Base-by-base conservation (phyloP, 1,140 invertebrate genomes). In the Daktulosphaira vitifoliae region DNA sequence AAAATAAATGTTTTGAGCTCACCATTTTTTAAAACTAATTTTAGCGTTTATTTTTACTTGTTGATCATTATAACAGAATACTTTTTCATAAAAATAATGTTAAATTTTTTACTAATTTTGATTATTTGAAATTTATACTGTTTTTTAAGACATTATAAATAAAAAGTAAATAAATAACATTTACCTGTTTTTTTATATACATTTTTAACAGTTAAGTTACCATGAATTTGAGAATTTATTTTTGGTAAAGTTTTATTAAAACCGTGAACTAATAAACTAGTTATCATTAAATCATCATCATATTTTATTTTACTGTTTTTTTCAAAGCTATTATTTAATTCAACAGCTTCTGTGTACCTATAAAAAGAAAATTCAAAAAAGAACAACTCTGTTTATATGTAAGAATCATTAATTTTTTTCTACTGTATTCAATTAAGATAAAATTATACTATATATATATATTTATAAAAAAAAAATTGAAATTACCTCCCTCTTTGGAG, bases 401-500 rank as follows among this genome's bases (percentile, higher is more conserved):
- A n/a, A n/a, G n/a, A n/a, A n/a, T n/a, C n/a, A n/a, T n/a, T n/a
- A n/a, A n/a, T n/a, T n/a, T n/a, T n/a, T n/a, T n/a, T n/a, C n/a
- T n/a, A n/a, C n/a, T n/a, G n/a, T n/a, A n/a, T n/a, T n/a, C n/a
- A n/a, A n/a, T n/a, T n/a, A n/a, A n/a, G n/a, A n/a, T n/a, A n/a
- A n/a, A n/a, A n/a, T n/a, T n/a, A n/a, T n/a, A n/a, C n/a, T n/a
- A n/a, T n/a, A n/a, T n/a, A n/a, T n/a, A n/a, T n/a, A n/a, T n/a
- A n/a, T n/a, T n/a, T n/a, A n/a, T n/a, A n/a, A n/a, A n/a, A n/a
- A n/a, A 33, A 33, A 33, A 33, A 33, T 33, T 11, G 0, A 26
- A 56, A 18, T 44, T 29, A 62, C 56, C 25, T 62, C 29, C 56
- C 56, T 29, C 26, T 22, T 3, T 29, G 56, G 44, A 62, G 9